phyloP scores from a whole-genome alignment of 2,888 invertebrate species.

The Chouioia cunea region DNA sequence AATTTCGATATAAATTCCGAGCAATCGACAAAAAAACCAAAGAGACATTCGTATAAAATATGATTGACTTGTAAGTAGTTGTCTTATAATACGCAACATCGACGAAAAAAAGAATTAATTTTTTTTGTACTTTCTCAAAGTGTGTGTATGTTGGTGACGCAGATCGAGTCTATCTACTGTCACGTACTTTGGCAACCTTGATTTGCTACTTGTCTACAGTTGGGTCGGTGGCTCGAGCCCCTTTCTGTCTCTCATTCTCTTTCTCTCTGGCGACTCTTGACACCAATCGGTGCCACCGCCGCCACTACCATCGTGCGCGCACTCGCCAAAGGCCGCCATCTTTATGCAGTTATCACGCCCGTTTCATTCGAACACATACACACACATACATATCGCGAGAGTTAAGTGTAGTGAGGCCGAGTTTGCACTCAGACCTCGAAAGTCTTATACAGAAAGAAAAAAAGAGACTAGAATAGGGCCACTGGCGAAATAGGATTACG shows the following conservation, averaged over 20 bases:
- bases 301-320: not conserved
- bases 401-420: no score
- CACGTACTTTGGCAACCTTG: constrained; percentile 36
- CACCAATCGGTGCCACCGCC: constrained; percentile 17
- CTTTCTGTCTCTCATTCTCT: constrained; percentile 17
- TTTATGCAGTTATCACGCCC: constrained; percentile 47
- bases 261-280: constrained; percentile 28
- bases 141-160: not conserved
- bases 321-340: constrained; percentile 21
- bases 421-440: no score
- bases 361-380: constrained; percentile 8
- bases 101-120: not conserved
- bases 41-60: not conserved
- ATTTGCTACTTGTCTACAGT: constrained; percentile 42
- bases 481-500: no score
- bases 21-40: no score
- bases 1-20: no score
- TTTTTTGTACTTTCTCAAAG: not conserved
- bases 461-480: not conserved
- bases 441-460: not conserved
- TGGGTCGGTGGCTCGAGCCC: constrained; percentile 3
- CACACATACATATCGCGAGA: no score
- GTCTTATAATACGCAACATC: not conserved
- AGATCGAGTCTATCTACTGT: constrained; percentile 33
- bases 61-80: constrained; percentile 4